Base-by-base conservation (phyloP, 2,113 vertebrate species). In the Leptodactylus fuscus region DNA sequence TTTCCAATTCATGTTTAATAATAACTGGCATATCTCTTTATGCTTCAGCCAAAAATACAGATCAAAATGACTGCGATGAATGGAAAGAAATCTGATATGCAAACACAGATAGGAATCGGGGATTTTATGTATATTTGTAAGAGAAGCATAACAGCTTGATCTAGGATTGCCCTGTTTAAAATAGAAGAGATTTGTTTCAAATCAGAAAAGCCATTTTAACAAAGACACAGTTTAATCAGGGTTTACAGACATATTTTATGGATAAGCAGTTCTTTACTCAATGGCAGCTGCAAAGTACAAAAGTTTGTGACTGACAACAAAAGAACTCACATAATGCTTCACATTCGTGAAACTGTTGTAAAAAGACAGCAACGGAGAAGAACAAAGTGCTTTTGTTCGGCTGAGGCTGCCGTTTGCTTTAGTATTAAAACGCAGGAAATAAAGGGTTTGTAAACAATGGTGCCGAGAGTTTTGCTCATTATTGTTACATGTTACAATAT, bases 191-290 rank as follows among this genome's bases (percentile, higher is more conserved):
- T 85, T 46, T 85, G 9, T 49, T 87, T 81, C 2, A 71, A 85
- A 77, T 78, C 32, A 80, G 22, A 85, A 88, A 51, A 16, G 51
- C 38, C 34, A 6, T 85, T 88, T 89, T 87, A 86, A 81, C 16
- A 78, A 86, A 80, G 44, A 58, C 32, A 34, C n/a, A 41, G 5
- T 88, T 90, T 71, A 88, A 87, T 32, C 0, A 6, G 34, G 34
- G 53, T 80, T 88, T 87, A 82, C 10, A 58, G 82, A 46, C 44
- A 69, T 16, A 22, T 20, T 62, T 86, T 27, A 78, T 82, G 84
- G 81, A 24, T 70, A 87, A 81, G 48, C 7, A 87, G 58, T 79
- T 41, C 29, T 67, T 38, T 79, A 85, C 48, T 71, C n/a, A 0
- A 6, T 16, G 32, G 41, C 11, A 38, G 67, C 0, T 2, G 16